These are phyloP conservation scores for Scaeva pyrastri DNA, from an alignment of 2,888 invertebrate genomes.

Conservation along the genomic window DNA sequence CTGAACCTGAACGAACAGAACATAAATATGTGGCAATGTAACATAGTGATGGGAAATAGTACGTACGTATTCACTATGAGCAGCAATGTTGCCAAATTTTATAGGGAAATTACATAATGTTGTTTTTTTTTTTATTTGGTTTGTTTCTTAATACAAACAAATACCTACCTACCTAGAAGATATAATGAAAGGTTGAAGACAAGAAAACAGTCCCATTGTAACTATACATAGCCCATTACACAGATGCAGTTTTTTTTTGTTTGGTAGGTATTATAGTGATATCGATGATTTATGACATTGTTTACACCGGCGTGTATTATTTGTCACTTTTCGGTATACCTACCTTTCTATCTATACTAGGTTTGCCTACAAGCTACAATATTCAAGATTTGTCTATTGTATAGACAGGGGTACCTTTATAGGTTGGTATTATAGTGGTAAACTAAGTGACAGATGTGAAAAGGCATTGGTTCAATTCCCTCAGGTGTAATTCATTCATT, in stretches of 20 bases:
- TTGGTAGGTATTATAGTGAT: conserved; percentile 39
- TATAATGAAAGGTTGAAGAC: neutral
- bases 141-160: conserved; percentile 52
- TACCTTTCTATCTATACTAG: neutral
- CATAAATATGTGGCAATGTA: conserved; percentile 41
- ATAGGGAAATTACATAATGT: conserved; percentile 70
- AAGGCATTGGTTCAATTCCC: conserved; percentile 31
- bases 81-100: conserved; percentile 71
- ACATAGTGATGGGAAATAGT: conserved; percentile 12
- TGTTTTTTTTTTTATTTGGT: conserved; percentile 51
- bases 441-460: conserved; percentile 43
- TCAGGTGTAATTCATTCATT: conserved; percentile 48
- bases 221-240: neutral
- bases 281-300: conserved; percentile 70
- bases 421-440: neutral
- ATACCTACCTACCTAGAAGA: neutral
- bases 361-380: neutral
- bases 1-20: conserved; percentile 35
- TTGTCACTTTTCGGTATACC: neutral
- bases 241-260: conserved; percentile 50
- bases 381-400: too few relatives aligned
- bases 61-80: neutral
- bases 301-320: conserved; percentile 67
- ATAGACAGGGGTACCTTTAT: neutral
- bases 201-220: neutral